A percentile compares a stretch with the other conserved stretches of the same genome.
phyloP scores from a whole-genome alignment of 2,113 vertebrate genomes.

The Osmerus eperlanus region DNA sequence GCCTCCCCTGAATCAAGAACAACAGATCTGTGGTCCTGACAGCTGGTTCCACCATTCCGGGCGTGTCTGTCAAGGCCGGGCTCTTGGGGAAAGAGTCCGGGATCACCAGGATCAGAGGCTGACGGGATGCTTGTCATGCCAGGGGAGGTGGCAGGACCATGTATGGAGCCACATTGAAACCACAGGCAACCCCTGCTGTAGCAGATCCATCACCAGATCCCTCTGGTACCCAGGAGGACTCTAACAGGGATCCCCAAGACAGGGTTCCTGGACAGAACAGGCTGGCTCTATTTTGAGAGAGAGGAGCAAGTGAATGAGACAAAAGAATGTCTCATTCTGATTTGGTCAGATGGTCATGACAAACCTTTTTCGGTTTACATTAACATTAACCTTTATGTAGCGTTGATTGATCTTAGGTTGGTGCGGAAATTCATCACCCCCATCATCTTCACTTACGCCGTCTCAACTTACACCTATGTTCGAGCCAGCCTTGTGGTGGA shows the following conservation, averaged over 20 bases:
- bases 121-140: not conserved
- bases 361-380: no score
- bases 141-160: not conserved
- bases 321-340: no score
- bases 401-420: no score
- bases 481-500: no score
- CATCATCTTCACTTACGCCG: no score
- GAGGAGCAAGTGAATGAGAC: no score
- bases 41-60: conserved; percentile 36
- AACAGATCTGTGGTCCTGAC: conserved; percentile 32
- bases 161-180: not conserved
- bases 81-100: conserved; percentile 18
- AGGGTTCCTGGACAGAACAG: conserved; percentile 15
- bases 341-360: no score
- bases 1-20: conserved; percentile 32
- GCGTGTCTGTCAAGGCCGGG: conserved; percentile 18
- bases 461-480: no score
- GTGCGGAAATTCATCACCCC: no score
- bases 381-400: no score
- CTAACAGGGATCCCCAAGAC: not conserved
- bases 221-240: conserved; percentile 2
- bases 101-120: not conserved
- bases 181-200: conserved; percentile 11
- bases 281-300: no score
- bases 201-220: conserved; percentile 3